phyloP scores from a whole-genome alignment of 30 jellyfish, hydroid and myxozoan genomes.

The Turritopsis dohrnii region DNA sequence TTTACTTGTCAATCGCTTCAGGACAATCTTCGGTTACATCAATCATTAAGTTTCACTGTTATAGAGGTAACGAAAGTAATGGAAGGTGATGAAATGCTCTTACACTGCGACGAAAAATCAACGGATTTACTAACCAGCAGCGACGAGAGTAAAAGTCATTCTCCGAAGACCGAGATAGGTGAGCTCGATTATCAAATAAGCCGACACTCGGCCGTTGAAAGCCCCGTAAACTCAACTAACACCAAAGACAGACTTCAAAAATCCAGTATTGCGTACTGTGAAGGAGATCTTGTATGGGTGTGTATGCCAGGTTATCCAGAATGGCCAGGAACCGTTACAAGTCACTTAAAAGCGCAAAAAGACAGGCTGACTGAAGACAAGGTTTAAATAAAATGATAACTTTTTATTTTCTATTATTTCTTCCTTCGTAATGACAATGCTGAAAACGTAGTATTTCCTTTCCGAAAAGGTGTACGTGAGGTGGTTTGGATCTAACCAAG shows the following conservation, averaged over 20 bases:
- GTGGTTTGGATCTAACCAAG: constrained; percentile 27
- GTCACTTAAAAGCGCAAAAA: not conserved
- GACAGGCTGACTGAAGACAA: not conserved
- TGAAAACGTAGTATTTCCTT: too few relatives aligned
- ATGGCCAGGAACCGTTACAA: constrained; percentile 39
- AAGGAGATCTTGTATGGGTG: constrained; percentile 38
- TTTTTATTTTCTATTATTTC: too few relatives aligned
- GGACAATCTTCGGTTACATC: too few relatives aligned
- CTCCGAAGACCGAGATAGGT: not conserved
- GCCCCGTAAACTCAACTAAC: not conserved
- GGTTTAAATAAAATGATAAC: not conserved
- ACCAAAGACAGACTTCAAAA: not conserved
- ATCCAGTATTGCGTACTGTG: not conserved
- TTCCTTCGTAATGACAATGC: too few relatives aligned
- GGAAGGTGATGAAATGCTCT: not conserved
- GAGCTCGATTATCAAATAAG: not conserved
- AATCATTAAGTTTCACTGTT: too few relatives aligned
- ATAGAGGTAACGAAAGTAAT: not conserved
- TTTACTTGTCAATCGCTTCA: too few relatives aligned
- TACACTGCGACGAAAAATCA: constrained; percentile 11
- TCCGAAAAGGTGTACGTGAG: constrained; percentile 12
- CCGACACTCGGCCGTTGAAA: not conserved
- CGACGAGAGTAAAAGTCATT: not conserved
- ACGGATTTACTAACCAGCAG: not conserved
- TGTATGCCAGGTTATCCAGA: constrained; percentile 26